Evolutionary conservation across 2,113 vertebrate species (phyloP).

Genomic region (Excalfactoria chinensis): DNA sequence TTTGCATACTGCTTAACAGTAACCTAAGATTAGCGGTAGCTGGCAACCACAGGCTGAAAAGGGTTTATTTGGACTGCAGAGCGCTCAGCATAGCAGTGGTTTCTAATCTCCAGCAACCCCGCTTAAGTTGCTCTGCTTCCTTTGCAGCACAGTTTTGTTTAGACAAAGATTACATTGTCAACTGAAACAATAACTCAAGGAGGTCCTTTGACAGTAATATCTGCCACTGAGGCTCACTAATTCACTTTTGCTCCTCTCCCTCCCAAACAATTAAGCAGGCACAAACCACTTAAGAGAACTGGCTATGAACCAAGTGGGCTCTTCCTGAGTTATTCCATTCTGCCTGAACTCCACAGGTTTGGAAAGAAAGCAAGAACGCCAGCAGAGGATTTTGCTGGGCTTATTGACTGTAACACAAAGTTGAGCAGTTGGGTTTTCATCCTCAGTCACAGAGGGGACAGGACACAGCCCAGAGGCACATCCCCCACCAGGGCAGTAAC

Average conservation of each 20-base stretch:
- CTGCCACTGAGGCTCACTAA: background rate
- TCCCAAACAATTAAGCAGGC: background rate
- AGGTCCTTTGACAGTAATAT: background rate
- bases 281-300: background rate
- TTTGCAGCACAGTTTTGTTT: background rate
- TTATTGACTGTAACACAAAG: background rate
- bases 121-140: background rate
- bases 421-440: accelerated
- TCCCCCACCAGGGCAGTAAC: background rate
- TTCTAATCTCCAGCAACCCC: background rate
- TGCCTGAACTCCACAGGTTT: background rate
- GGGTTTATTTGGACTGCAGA: background rate
- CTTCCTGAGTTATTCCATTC: background rate
- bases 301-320: background rate
- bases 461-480: background rate
- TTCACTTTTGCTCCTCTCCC: background rate
- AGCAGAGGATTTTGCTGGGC: accelerated
- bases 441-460: background rate
- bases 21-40: background rate
- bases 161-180: background rate
- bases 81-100: background rate
- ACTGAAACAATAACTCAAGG: background rate
- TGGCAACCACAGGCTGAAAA: background rate
- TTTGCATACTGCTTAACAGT: background rate
- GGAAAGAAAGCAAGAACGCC: accelerated